These are phyloP conservation scores for Eurois occulta DNA, from an alignment of 2,888 invertebrate genomes.

Conservation along the genomic window DNA sequence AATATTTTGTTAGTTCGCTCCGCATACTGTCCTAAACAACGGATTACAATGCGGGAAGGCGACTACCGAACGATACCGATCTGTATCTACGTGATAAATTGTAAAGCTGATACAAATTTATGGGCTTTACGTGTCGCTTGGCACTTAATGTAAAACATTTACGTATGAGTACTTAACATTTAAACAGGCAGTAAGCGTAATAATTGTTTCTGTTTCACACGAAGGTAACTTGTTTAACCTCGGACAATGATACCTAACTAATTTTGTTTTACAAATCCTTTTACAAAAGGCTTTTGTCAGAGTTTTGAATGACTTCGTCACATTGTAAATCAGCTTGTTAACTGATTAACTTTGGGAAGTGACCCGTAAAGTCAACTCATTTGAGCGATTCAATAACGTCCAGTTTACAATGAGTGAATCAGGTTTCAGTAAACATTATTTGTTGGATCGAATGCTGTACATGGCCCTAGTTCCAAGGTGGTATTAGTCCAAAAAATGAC, in stretches of 20 bases:
- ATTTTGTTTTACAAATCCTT: slow-evolving; percentile 63
- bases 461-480: slow-evolving; percentile 74
- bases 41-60: slow-evolving; percentile 89
- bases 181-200: slow-evolving; percentile 60
- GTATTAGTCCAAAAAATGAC: slow-evolving; percentile 81
- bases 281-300: slow-evolving; percentile 58
- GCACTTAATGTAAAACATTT: slow-evolving; percentile 68
- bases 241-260: slow-evolving; percentile 59
- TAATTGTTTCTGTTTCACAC: slow-evolving; percentile 66
- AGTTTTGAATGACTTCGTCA: slow-evolving; percentile 55
- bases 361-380: slow-evolving; percentile 54
- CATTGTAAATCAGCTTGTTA: slow-evolving; percentile 56
- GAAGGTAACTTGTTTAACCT: slow-evolving; percentile 54
- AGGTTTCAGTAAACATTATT: slow-evolving; percentile 62
- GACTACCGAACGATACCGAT: slow-evolving; percentile 81
- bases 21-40: slow-evolving; percentile 85
- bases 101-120: slow-evolving; percentile 82
- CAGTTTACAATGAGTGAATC: slow-evolving; percentile 47
- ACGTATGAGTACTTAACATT: slow-evolving; percentile 65
- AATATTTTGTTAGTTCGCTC: slow-evolving; percentile 87
- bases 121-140: slow-evolving; percentile 73
- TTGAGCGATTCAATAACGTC: slow-evolving; percentile 53
- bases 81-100: slow-evolving; percentile 84
- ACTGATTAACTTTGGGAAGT: slow-evolving; percentile 55
- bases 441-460: slow-evolving; percentile 63